Evolutionary conservation across 92 coral and sea anemone genomes (phyloP).

Genomic region (Epizoanthus stellaris): DNA sequence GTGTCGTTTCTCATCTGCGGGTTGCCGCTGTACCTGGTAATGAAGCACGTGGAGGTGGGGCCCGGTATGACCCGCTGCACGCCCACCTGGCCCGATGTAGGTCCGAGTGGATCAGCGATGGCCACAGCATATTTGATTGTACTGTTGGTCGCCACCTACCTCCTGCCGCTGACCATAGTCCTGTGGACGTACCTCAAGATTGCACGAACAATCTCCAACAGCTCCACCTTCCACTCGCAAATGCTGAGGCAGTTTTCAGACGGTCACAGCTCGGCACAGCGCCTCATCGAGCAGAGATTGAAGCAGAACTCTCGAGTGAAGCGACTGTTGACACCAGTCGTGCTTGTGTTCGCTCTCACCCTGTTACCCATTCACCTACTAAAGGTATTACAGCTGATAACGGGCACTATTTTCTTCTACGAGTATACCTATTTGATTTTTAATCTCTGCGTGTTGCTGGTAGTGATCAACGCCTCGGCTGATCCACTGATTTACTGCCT

Average conservation of each 20-base stretch:
- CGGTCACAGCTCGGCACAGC: constrained; percentile 15
- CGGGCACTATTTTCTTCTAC: neutral
- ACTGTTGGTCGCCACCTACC: neutral
- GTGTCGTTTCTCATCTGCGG: constrained; percentile 57
- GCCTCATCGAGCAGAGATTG: constrained; percentile 38
- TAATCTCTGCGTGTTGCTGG: constrained; percentile 37
- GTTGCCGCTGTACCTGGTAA: constrained; percentile 68
- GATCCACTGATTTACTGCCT: constrained; percentile 55
- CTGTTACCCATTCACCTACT: constrained; percentile 59
- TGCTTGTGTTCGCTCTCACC: constrained; percentile 57
- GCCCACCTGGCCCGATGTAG: constrained; percentile 7
- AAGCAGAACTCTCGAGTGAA: constrained; percentile 66
- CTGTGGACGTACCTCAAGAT: constrained; percentile 35
- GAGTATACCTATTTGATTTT: constrained; percentile 43
- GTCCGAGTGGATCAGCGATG: no score
- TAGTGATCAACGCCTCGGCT: constrained; percentile 50
- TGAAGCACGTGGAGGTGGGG: constrained; percentile 47
- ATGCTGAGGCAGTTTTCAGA: constrained; percentile 30
- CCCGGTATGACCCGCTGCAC: neutral
- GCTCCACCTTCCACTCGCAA: constrained; percentile 15
- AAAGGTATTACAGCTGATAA: constrained; percentile 4
- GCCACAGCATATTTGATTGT: neutral
- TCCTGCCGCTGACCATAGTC: constrained; percentile 16
- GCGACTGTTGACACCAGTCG: constrained; percentile 70
- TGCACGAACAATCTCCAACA: constrained; percentile 14